Base-by-base conservation (phyloP, 2,113 vertebrate genomes). In the Uropsilus gracilis region DNA sequence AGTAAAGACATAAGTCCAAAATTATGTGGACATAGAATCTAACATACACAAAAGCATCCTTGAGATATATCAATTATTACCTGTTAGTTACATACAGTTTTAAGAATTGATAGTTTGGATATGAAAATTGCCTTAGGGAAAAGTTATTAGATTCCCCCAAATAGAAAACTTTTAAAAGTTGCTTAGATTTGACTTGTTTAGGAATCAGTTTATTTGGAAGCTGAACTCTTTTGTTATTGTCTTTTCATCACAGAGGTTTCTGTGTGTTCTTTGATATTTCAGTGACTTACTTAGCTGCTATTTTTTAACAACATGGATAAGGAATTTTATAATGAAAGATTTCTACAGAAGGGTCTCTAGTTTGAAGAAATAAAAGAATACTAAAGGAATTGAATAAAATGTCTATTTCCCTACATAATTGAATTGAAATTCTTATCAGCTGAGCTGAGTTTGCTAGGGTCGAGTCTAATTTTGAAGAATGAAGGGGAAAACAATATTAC, bases 291-390 rank as follows among this genome's bases (percentile, higher is more conserved):
- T 85, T 44, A 77, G 30, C 13, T 78, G 4, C 11, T 86, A 0
- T 39, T 76, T 18, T 48, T 63, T 18, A 57, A 80, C 11, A 71
- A 28, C 18, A 3, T 48, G 73, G 28, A 39, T 12, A 87, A 87
- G 14, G 34, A 89, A 96, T 89, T 24, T 18, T n/a, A n/a, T n/a
- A n/a, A 82, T 42, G 63, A 24, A n/a, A 91, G 76, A 94, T 37
- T 57, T 63, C 26, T 73, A 3, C 48, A 13, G 17, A 53, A 75
- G 12, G 66, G 37, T n/a, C 16, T 30, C 46, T 22, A 0, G 46
- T 90, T 73, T 46, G 22, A 93, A 77, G 50, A 85, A 84, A 95
- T 71, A 66, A 68, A 84, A 28, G 11, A 26, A 91, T 83, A 69
- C 3, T n/a, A 44, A 89, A 80, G 10, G n/a, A 93, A 83, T 30